These are phyloP conservation scores for Melanophora roralis DNA, from an alignment of 2,888 invertebrate genomes.

Conservation along the genomic window DNA sequence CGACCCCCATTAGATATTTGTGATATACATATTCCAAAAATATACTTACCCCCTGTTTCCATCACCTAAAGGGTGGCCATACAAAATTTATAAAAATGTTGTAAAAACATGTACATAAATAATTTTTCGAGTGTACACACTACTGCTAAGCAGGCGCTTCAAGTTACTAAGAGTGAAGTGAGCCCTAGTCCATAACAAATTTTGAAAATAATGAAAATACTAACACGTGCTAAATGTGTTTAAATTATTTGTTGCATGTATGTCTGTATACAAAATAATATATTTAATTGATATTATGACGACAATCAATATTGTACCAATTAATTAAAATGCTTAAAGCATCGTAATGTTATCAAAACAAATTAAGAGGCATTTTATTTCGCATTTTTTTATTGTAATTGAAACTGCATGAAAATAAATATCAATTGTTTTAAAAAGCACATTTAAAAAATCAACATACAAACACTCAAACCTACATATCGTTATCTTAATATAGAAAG, in stretches of 20 bases:
- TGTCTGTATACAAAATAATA: not conserved
- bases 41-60: too few species aligned
- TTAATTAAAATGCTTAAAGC: slow-evolving; percentile 33
- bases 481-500: too few species aligned
- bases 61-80: too few species aligned
- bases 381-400: not conserved
- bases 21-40: too few species aligned
- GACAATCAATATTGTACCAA: not conserved
- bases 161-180: too few species aligned
- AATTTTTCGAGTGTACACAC: too few species aligned
- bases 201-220: not conserved
- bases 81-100: too few species aligned
- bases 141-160: too few species aligned
- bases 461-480: not conserved
- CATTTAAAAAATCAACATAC: not conserved
- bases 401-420: not conserved
- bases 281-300: not conserved
- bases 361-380: not conserved
- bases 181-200: too few species aligned
- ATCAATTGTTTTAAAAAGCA: slow-evolving; percentile 32
- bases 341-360: slow-evolving; percentile 15
- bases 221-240: slow-evolving; percentile 8
- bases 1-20: too few species aligned
- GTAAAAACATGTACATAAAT: too few species aligned
- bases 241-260: not conserved